A percentile compares a stretch with the other conserved stretches of the same genome.
Evolutionary conservation across 37 sponge, comb jelly and placozoan species (phyloP).

Genomic region (Cliona cf. orientalis): DNA sequence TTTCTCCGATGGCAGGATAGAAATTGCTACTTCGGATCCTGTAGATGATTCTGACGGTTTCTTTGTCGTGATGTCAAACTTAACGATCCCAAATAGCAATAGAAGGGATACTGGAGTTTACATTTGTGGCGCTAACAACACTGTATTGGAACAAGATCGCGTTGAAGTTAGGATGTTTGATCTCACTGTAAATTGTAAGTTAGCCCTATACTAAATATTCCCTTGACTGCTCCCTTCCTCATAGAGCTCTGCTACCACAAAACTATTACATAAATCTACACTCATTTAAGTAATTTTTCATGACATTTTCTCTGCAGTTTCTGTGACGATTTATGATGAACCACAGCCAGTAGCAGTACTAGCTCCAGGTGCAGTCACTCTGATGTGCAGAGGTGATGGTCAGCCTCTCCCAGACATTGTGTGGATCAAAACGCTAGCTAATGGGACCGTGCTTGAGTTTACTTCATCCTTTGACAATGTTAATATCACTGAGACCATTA

Average conservation of each 20-base stretch:
- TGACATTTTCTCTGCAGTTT: slow-evolving; percentile 13
- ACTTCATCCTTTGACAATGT: not conserved
- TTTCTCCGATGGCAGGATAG: not conserved
- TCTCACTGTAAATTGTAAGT: slow-evolving; percentile 37
- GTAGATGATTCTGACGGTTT: not conserved
- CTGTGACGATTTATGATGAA: slow-evolving; percentile 1
- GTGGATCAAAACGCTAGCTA: slow-evolving; percentile 27
- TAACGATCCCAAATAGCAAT: not conserved
- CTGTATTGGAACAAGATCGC: not conserved
- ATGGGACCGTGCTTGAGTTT: slow-evolving; percentile 23
- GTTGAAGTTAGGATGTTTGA: not conserved
- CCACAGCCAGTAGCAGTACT: not conserved
- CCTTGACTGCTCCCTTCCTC: too few species aligned
- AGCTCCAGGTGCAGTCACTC: slow-evolving; percentile 9
- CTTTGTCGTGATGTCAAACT: not conserved
- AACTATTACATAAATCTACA: not conserved
- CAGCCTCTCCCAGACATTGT: slow-evolving; percentile 42
- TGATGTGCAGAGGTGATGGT: slow-evolving; percentile 48
- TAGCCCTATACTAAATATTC: not conserved
- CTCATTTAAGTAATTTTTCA: not conserved
- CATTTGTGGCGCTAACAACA: slow-evolving; percentile 46
- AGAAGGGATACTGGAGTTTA: slow-evolving; percentile 52
- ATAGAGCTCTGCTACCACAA: too few species aligned
- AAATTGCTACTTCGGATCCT: not conserved
- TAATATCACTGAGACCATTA: not conserved